Evolutionary conservation across 2,888 invertebrate species (phyloP).

Genomic region (Harpalus rufipes): DNA sequence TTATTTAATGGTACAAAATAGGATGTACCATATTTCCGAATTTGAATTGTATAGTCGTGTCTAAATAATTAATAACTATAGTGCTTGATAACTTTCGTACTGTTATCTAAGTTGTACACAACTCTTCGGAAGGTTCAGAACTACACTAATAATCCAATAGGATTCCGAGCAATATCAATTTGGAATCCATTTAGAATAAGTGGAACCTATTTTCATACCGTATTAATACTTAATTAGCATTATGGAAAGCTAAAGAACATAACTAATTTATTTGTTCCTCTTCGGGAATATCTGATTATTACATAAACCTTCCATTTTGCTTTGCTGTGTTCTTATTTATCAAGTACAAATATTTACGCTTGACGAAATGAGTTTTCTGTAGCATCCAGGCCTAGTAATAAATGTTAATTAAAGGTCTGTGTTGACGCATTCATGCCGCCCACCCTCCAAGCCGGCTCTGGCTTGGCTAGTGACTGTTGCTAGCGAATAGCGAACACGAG

Average conservation of each 20-base stretch:
- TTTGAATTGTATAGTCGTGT: too few relatives aligned
- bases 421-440: slow-evolving; percentile 41
- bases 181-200: too few relatives aligned
- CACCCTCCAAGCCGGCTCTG: not conserved
- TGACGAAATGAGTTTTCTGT: slow-evolving; percentile 58
- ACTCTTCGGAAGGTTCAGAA: too few relatives aligned
- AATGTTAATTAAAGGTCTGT: slow-evolving; percentile 57
- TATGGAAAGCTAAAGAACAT: not conserved
- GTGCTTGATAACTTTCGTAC: too few relatives aligned
- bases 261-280: slow-evolving; percentile 6
- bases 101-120: too few relatives aligned
- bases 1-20: too few relatives aligned
- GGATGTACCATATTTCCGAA: too few relatives aligned
- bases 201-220: not conserved
- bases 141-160: too few relatives aligned
- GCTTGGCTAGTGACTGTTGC: not conserved
- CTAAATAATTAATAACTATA: too few relatives aligned
- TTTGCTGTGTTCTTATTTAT: slow-evolving; percentile 44
- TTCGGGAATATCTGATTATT: not conserved
- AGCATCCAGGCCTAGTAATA: slow-evolving; percentile 50
- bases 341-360: slow-evolving; percentile 55
- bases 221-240: not conserved
- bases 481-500: not conserved
- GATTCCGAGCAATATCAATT: too few relatives aligned
- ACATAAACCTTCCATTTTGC: slow-evolving; percentile 20